phyloP scores from a whole-genome alignment of 2,888 invertebrate genomes.

The Parnassius mnemosyne region DNA sequence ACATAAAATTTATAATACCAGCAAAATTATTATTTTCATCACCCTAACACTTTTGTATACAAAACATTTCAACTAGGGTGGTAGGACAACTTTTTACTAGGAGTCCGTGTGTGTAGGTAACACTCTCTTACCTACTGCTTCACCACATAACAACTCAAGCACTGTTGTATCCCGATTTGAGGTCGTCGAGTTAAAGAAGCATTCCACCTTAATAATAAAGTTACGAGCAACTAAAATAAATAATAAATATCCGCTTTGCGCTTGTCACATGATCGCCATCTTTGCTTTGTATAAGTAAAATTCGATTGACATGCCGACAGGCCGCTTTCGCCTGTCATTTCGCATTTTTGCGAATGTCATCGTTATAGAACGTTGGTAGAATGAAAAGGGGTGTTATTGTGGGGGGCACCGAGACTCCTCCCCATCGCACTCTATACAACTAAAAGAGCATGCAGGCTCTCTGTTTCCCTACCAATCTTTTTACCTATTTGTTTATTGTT shows the following conservation, averaged over 20 bases:
- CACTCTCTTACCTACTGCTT: too few relatives aligned
- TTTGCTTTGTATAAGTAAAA: constrained; percentile 53
- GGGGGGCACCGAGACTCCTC: constrained; percentile 4
- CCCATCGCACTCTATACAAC: constrained; percentile 17
- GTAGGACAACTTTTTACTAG: too few relatives aligned
- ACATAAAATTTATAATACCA: too few relatives aligned
- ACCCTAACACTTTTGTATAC: too few relatives aligned
- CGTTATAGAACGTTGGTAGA: constrained; percentile 38
- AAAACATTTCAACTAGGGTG: too few relatives aligned
- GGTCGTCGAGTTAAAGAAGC: too few relatives aligned
- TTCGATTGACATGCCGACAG: constrained; percentile 64
- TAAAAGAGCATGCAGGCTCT: constrained; percentile 23
- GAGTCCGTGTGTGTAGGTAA: too few relatives aligned
- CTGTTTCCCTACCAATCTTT: constrained; percentile 24
- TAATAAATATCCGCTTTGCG: constrained; percentile 11
- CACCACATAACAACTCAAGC: too few relatives aligned
- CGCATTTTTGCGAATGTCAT: constrained; percentile 61
- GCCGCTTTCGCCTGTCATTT: constrained; percentile 60
- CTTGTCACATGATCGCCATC: constrained; percentile 30
- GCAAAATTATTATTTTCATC: too few relatives aligned
- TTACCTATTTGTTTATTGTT: constrained; percentile 25
- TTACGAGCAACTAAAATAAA: too few relatives aligned
- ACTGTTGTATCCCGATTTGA: too few relatives aligned
- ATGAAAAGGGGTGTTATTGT: constrained; percentile 31
- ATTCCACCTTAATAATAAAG: too few relatives aligned